Conservation (phyloP, 1,140 invertebrate species). For the Gryllus bimaculatus region DNA sequence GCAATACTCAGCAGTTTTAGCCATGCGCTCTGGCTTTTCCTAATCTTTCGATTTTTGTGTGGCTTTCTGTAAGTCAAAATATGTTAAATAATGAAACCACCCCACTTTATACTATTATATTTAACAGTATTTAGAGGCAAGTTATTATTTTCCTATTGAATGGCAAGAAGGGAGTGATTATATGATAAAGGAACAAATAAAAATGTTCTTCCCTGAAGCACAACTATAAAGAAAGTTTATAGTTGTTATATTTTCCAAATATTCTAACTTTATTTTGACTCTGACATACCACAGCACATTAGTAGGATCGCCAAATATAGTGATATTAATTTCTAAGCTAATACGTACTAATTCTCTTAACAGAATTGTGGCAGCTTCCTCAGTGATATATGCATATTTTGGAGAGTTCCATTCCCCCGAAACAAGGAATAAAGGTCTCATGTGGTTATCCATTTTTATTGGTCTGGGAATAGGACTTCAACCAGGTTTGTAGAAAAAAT, state of each 20-base stretch:
- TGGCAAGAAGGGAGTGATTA: too few relatives aligned
- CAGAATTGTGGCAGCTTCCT: not conserved
- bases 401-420: not conserved
- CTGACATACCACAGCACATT: too few relatives aligned
- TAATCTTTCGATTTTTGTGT: conserved; percentile 67
- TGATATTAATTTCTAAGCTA: too few relatives aligned
- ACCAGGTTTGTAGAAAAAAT: not conserved
- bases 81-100: not conserved
- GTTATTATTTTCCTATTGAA: too few relatives aligned
- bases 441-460: not conserved
- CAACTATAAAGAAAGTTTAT: too few relatives aligned
- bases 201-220: too few relatives aligned
- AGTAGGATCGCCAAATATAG: too few relatives aligned
- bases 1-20: conserved; percentile 65
- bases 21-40: conserved; percentile 65
- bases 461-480: not conserved
- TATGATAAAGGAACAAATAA: too few relatives aligned
- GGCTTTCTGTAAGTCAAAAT: conserved; percentile 66
- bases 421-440: not conserved
- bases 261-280: too few relatives aligned
- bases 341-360: not conserved
- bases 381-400: not conserved
- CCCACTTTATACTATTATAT: not conserved
- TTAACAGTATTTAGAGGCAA: not conserved
- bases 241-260: too few relatives aligned